A percentile compares a stretch with the other conserved stretches of the same genome.
These are phyloP conservation scores for Drosophila repletoides DNA, from an alignment of 1,140 invertebrate species.

Conservation along the genomic window DNA sequence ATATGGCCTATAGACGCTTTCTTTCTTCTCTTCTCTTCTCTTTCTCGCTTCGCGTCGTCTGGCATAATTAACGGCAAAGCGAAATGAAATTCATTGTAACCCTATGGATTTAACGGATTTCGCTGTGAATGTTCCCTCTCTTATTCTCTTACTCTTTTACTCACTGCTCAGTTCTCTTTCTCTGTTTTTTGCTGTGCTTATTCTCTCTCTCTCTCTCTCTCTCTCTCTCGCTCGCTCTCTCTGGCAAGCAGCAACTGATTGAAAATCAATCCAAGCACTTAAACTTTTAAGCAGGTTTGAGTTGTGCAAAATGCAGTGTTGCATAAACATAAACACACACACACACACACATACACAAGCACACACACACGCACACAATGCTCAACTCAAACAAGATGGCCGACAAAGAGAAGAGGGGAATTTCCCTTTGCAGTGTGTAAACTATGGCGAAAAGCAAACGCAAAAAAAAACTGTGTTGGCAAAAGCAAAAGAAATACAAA, in stretches of 20 bases:
- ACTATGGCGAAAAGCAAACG: conserved; percentile 50
- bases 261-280: conserved; percentile 72
- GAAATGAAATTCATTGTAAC: conserved; percentile 29
- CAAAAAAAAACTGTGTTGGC: conserved; percentile 38
- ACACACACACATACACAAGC: conserved; percentile 11
- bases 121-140: conserved; percentile 12
- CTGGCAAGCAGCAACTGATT: conserved; percentile 51
- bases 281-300: conserved; percentile 72
- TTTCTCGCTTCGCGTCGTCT: conserved; percentile 2
- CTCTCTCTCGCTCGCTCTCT: not conserved
- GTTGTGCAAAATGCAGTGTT: conserved; percentile 73
- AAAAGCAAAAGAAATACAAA: conserved; percentile 56
- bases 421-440: conserved; percentile 47
- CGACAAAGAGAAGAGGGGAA: conserved; percentile 49
- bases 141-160: not conserved
- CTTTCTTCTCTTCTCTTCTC: not conserved
- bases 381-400: conserved; percentile 54
- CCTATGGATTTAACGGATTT: conserved; percentile 33
- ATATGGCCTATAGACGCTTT: not conserved
- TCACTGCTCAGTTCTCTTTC: not conserved
- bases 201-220: not conserved
- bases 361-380: conserved; percentile 21
- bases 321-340: conserved; percentile 68
- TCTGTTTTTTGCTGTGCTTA: too few relatives aligned
- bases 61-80: conserved; percentile 36